These are phyloP conservation scores for Paramormyrops kingsleyae DNA, from an alignment of 2,113 vertebrate genomes.

Conservation along the genomic window DNA sequence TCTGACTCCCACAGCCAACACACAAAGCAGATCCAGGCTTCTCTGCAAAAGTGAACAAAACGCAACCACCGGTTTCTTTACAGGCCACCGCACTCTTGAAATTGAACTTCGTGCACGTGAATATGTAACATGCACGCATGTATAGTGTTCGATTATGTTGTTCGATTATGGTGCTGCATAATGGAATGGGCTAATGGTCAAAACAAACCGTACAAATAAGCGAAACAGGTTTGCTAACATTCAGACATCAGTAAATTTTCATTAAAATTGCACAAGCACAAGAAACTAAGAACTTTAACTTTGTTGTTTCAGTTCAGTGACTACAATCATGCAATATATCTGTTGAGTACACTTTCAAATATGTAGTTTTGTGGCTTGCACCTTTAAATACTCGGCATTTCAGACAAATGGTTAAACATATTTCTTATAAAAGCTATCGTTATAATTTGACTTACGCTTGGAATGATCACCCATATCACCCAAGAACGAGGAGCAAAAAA, in stretches of 20 bases:
- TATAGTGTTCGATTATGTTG: background rate
- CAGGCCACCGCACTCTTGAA: background rate
- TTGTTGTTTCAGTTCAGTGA: background rate
- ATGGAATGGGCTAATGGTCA: background rate
- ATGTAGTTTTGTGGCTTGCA: background rate
- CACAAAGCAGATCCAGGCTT: conserved; percentile 87
- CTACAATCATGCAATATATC: background rate
- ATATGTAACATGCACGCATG: background rate
- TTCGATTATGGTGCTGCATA: background rate
- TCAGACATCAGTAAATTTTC: background rate
- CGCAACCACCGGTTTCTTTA: background rate
- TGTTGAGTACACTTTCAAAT: background rate
- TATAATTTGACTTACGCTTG: conserved; percentile 61
- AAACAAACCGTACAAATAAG: background rate
- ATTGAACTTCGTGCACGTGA: background rate
- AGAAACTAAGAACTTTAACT: background rate
- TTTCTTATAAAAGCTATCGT: background rate
- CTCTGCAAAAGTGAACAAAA: conserved; percentile 61
- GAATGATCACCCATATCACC: conserved; percentile 69
- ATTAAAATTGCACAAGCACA: background rate
- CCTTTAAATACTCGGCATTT: background rate
- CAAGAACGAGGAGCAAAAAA: conserved; percentile 55
- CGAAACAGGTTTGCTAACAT: background rate
- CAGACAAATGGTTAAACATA: background rate
- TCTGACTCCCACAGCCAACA: conserved; percentile 92